Conservation (phyloP, 35 echinoderm and acorn worm genomes). For the Apostichopus californicus region DNA sequence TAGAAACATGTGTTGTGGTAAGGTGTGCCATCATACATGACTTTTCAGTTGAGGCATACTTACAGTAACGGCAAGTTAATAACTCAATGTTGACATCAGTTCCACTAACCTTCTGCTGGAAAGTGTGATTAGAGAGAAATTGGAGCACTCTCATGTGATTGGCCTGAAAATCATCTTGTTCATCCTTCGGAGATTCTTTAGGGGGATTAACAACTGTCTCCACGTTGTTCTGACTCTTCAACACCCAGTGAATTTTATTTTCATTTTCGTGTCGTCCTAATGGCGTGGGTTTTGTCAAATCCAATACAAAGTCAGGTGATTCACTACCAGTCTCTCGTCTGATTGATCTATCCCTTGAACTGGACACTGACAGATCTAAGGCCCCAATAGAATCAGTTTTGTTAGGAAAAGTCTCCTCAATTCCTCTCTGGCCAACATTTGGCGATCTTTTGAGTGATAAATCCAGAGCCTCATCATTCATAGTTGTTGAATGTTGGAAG, state of each 20-base stretch:
- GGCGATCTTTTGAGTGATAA: constrained; percentile 20
- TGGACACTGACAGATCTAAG: constrained; percentile 36
- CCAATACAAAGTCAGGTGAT: constrained; percentile 35
- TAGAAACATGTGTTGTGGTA: constrained; percentile 42
- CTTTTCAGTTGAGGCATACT: constrained; percentile 51
- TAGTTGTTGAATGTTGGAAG: not conserved
- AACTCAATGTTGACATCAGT: constrained; percentile 36
- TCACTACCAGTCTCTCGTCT: not conserved
- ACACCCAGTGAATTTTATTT: not conserved
- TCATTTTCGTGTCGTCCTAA: not conserved
- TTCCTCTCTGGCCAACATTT: not conserved
- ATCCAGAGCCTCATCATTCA: constrained; percentile 26
- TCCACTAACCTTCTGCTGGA: constrained; percentile 27
- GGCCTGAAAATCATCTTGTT: constrained; percentile 9
- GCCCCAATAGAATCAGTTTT: constrained; percentile 42
- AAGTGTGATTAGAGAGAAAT: constrained; percentile 40
- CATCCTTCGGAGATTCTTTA: not conserved
- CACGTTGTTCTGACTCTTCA: not conserved
- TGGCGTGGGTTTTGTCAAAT: constrained; percentile 9
- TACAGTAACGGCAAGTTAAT: constrained; percentile 48
- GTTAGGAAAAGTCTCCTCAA: not conserved
- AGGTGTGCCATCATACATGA: constrained; percentile 58
- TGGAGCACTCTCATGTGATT: constrained; percentile 37
- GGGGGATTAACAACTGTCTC: not conserved
- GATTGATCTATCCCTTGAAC: not conserved